Conservation (phyloP, 2,888 invertebrate genomes). For the Cheilosia urbana region DNA sequence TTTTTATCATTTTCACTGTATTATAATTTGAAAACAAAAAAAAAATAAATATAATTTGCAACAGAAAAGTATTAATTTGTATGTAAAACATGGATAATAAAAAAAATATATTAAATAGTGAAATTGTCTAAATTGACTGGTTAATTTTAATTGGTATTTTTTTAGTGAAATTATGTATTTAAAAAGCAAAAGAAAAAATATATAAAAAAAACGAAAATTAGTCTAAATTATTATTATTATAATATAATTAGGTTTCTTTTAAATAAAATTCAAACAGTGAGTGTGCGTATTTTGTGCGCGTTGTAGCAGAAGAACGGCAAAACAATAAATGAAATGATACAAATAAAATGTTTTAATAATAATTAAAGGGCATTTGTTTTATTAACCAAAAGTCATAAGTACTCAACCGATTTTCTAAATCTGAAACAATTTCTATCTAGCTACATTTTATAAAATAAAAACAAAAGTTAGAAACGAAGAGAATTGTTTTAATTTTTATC, state of each 20-base stretch:
- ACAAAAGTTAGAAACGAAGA: no score
- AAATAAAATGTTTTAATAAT: constrained; percentile 73
- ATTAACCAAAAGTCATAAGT: neutral
- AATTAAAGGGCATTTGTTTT: constrained; percentile 21
- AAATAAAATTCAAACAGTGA: constrained; percentile 57
- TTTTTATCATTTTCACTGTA: constrained; percentile 29
- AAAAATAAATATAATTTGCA: constrained; percentile 37
- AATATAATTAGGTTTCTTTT: constrained; percentile 1
- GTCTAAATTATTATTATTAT: constrained; percentile 49
- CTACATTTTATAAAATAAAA: no score
- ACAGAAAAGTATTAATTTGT: constrained; percentile 67
- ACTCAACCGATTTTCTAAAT: no score
- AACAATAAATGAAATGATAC: constrained; percentile 70
- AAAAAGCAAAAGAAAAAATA: constrained; percentile 6
- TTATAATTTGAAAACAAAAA: constrained; percentile 28
- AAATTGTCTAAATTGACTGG: constrained; percentile 57
- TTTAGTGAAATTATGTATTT: constrained; percentile 27
- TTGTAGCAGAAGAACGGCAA: constrained; percentile 55
- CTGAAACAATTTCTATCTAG: no score
- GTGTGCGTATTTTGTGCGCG: constrained; percentile 71
- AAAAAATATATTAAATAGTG: constrained; percentile 7
- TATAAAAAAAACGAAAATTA: constrained; percentile 16
- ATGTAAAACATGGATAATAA: constrained; percentile 45
- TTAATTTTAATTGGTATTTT: constrained; percentile 32
- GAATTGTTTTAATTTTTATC: no score